Base-by-base conservation (phyloP, 1,140 invertebrate genomes). In the Drosophila azteca region DNA sequence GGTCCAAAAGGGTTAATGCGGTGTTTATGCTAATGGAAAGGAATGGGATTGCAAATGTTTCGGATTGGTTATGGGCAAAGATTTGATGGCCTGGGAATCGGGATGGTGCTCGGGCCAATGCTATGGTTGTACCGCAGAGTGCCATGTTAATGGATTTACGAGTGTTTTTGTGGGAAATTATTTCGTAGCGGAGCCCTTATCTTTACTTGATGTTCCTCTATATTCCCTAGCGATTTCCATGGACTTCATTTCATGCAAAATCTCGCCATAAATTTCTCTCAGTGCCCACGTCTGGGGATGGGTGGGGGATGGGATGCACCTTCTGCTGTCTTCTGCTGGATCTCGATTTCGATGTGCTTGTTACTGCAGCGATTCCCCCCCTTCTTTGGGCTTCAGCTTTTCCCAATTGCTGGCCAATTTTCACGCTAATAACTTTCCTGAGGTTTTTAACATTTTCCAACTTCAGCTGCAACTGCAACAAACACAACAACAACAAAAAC, bases 361-460 rank as follows among this genome's bases (percentile, higher is more conserved):
- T 22, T 22, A 55, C 41, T 55, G 52, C 52, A 55, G n/a, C 41
- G 7, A 73, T 73, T 73, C 52, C 17, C 15, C 50, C 57, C 61
- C 8, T 45, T 53, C 58, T 46, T 58, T 46, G 44, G 29, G 31
- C 44, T 35, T 50, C 55, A 50, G 52, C 39, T 31, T 59, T 61
- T 65, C 62, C 46, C 54, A 76, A 76, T 71, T 58, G 50, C 57
- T 64, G 29, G 79, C 35, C 68, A 65, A 74, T 82, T 82, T 82
- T 77, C 79, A 81, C 76, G 71, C 80, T 77, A 76, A 84, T 84
- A 84, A 77, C 63, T 79, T 84, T 77, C 54, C 65, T 74, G 59
- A 55, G 62, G 51, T 68, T 58, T 58, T 79, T 73, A 84, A 62
- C 72, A 84, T 77, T 79, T 84, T 20, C 65, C 35, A 13, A 68